Evolutionary conservation across 2,113 vertebrate species (phyloP).

Genomic region (Cromileptes altivelis): DNA sequence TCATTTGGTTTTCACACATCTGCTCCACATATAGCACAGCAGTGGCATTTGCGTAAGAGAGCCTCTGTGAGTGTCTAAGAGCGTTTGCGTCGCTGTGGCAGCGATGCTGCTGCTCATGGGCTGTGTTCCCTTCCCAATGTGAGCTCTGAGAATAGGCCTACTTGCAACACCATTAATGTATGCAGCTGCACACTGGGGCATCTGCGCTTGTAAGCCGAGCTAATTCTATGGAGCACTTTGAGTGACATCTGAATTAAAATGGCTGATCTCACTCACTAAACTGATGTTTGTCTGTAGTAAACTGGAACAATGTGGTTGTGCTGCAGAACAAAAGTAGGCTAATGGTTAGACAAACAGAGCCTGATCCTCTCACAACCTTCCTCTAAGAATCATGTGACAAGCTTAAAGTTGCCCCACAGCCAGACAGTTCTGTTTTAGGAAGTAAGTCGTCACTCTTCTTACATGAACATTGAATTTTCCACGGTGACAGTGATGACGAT

Average conservation of each 20-base stretch:
- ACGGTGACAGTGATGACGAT: background rate
- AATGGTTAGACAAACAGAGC: slow-evolving; percentile 44
- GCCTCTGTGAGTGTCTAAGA: slow-evolving; percentile 22
- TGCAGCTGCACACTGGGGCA: slow-evolving; percentile 9
- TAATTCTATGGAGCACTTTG: slow-evolving; percentile 12
- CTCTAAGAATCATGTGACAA: slow-evolving; percentile 18
- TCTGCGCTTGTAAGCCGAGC: background rate
- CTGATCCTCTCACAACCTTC: background rate
- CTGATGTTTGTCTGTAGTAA: slow-evolving; percentile 18
- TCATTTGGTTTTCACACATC: slow-evolving; percentile 57
- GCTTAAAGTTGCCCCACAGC: slow-evolving; percentile 10
- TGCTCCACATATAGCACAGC: slow-evolving; percentile 62
- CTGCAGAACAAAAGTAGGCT: slow-evolving; percentile 25
- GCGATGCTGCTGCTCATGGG: slow-evolving; percentile 33
- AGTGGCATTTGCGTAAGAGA: slow-evolving; percentile 65
- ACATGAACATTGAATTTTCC: background rate
- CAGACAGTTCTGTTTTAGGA: background rate
- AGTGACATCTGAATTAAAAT: slow-evolving; percentile 32
- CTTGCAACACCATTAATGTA: slow-evolving; percentile 15
- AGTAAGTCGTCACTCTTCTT: background rate
- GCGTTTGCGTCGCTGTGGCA: background rate
- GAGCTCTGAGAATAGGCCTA: slow-evolving; percentile 27
- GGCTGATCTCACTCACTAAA: slow-evolving; percentile 2
- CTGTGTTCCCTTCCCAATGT: slow-evolving; percentile 27
- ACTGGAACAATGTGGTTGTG: background rate